Conservation (phyloP, 2,888 invertebrate genomes). For the Diploptera punctata region DNA sequence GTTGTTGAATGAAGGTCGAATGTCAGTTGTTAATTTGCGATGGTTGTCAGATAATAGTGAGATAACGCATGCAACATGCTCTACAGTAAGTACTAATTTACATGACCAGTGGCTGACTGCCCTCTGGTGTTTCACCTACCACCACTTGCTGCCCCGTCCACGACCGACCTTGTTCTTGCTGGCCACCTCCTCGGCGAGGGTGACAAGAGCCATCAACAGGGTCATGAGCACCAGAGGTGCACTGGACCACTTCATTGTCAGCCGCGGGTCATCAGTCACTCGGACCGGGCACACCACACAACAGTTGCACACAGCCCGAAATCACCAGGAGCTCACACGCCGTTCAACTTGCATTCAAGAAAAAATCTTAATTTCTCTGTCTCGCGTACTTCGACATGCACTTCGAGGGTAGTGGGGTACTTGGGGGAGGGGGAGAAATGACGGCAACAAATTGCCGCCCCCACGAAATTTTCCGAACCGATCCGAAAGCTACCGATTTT, state of each 20-base stretch:
- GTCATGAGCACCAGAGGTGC: conserved; percentile 51
- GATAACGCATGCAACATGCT: background rate
- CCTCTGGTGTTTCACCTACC: too few species aligned
- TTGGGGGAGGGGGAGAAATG: conserved; percentile 8
- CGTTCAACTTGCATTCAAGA: background rate
- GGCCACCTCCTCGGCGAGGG: conserved; percentile 53
- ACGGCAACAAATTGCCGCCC: background rate
- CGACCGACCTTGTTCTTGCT: conserved; percentile 68
- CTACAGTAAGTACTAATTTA: too few species aligned
- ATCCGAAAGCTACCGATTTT: conserved; percentile 31
- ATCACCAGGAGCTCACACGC: background rate
- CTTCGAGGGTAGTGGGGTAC: background rate
- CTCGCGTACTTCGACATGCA: background rate
- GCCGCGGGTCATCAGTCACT: conserved; percentile 17
- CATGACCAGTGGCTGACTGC: too few species aligned
- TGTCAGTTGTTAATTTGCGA: background rate
- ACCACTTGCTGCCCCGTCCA: conserved; percentile 91
- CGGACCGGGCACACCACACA: background rate
- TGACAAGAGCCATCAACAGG: conserved; percentile 61
- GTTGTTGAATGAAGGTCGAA: background rate
- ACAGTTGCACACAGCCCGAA: background rate
- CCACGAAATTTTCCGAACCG: conserved; percentile 29
- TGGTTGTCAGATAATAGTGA: background rate
- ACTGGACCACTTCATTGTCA: conserved; percentile 45
- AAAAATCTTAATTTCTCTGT: conserved; percentile 18